phyloP scores from a whole-genome alignment of 2,888 invertebrate genomes.

The Pharmacophagus antenor region DNA sequence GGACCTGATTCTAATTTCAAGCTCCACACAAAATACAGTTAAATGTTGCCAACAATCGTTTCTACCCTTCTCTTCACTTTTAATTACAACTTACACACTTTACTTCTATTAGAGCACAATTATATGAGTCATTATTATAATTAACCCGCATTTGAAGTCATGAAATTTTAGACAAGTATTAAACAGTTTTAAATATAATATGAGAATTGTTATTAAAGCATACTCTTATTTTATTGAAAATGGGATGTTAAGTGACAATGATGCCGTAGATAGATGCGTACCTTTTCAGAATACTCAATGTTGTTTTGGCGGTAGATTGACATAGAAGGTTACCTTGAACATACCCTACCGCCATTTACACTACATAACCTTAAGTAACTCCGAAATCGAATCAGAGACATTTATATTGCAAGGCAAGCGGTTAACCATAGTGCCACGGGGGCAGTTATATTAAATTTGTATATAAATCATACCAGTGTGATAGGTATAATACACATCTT shows the following conservation, averaged over 20 bases:
- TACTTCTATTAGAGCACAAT: background rate
- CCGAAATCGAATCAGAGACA: too few relatives aligned
- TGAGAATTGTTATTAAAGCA: background rate
- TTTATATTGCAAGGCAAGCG: too few relatives aligned
- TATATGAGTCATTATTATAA: background rate
- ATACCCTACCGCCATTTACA: too few relatives aligned
- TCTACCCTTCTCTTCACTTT: conserved; percentile 9
- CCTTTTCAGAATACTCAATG: too few relatives aligned
- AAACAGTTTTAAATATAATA: background rate
- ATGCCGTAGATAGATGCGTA: too few relatives aligned
- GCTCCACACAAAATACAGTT: conserved; percentile 5
- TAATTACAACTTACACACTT: background rate
- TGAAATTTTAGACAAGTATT: background rate
- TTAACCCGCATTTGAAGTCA: background rate
- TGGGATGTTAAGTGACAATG: too few relatives aligned
- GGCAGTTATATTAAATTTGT: too few relatives aligned
- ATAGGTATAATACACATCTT: background rate
- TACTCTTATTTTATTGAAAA: background rate
- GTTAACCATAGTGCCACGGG: too few relatives aligned
- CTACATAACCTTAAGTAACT: too few relatives aligned
- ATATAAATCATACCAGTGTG: too few relatives aligned
- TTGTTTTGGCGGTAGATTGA: too few relatives aligned
- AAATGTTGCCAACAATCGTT: conserved; percentile 10
- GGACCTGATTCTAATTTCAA: conserved; percentile 15
- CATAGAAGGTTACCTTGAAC: too few relatives aligned